These are phyloP conservation scores for Parotocinclus haroldoi DNA, from an alignment of 2,797 vertebrate species.

Conservation along the genomic window DNA sequence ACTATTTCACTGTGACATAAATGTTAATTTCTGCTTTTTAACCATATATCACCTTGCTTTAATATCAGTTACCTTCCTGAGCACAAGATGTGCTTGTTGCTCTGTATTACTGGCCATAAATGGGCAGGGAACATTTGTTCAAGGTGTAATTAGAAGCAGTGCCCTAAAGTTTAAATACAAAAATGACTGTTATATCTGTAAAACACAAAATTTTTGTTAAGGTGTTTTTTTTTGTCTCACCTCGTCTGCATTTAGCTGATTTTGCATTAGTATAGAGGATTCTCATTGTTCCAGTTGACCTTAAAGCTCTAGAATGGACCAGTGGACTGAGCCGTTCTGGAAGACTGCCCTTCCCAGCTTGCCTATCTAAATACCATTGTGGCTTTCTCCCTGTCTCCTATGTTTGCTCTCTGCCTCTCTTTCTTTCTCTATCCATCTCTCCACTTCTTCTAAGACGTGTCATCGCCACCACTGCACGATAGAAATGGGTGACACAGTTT, in stretches of 20 bases:
- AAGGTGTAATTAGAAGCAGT: too few species aligned
- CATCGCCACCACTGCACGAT: constrained; percentile 20
- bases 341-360: constrained; percentile 37
- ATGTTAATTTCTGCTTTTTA: too few species aligned
- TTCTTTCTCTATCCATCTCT: background rate
- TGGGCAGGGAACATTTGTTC: too few species aligned
- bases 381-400: constrained; percentile 7
- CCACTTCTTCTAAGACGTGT: constrained; percentile 15
- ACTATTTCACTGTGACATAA: too few species aligned
- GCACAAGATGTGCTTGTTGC: too few species aligned
- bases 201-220: too few species aligned
- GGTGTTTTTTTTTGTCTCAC: background rate
- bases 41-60: too few species aligned
- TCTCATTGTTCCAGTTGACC: constrained; percentile 24
- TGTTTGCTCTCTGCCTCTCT: constrained; percentile 21
- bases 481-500: constrained; percentile 30
- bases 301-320: constrained; percentile 33
- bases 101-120: too few species aligned
- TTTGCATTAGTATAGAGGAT: background rate
- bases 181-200: too few species aligned
- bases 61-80: too few species aligned
- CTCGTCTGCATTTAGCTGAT: constrained; percentile 7
- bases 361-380: constrained; percentile 32
- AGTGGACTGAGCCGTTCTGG: constrained; percentile 34
- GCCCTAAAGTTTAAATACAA: too few species aligned